A percentile compares a stretch with the other conserved stretches of the same genome.
Evolutionary conservation across 2,113 vertebrate species (phyloP).

Genomic region (Procavia capensis): DNA sequence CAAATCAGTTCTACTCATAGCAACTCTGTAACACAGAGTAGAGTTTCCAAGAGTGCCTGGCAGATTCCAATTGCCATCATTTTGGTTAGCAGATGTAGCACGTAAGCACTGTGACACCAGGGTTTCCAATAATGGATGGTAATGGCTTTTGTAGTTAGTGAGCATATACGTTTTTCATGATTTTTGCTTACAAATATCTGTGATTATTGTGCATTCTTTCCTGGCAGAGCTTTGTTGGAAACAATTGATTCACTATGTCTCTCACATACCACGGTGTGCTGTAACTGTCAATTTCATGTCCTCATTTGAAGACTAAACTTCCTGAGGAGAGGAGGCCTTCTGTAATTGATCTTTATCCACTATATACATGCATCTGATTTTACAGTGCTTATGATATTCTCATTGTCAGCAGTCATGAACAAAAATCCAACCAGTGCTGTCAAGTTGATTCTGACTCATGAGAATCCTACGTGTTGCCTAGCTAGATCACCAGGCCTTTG

Average conservation of each 20-base stretch:
- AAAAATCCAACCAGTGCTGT: too few species aligned
- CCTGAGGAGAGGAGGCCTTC: background rate
- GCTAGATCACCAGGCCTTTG: too few species aligned
- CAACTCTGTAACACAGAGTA: too few species aligned
- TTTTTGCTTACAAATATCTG: background rate
- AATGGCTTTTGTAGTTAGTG: background rate
- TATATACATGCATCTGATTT: background rate
- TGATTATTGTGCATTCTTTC: background rate
- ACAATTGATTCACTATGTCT: background rate
- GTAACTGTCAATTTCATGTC: background rate
- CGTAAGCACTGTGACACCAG: too few species aligned
- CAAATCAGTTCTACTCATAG: too few species aligned
- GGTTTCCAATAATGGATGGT: background rate
- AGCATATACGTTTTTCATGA: background rate
- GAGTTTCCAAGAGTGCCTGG: too few species aligned
- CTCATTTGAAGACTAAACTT: background rate
- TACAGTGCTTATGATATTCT: background rate
- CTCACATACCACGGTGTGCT: fast-evolving
- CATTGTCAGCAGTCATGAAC: background rate
- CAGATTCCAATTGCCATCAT: too few species aligned
- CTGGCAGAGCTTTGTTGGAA: background rate
- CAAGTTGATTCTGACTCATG: too few species aligned
- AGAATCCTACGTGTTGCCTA: too few species aligned
- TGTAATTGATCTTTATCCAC: background rate
- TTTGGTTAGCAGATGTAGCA: too few species aligned